Evolutionary conservation across 2,888 invertebrate species (phyloP).

Genomic region (Rhagonycha fulva): DNA sequence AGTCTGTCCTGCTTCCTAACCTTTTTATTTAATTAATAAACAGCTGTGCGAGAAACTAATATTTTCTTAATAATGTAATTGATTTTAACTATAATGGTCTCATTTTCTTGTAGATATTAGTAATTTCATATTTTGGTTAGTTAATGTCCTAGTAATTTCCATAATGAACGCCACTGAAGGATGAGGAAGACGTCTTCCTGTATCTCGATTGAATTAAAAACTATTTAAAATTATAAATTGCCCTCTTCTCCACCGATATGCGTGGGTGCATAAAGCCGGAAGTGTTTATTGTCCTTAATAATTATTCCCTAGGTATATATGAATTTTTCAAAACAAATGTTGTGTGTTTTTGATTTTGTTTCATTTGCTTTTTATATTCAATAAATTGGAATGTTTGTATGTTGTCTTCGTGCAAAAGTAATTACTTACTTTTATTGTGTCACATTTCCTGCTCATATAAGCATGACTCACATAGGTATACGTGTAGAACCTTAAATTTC

Average conservation of each 20-base stretch:
- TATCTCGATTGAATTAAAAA: conserved; percentile 42
- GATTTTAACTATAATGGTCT: neutral
- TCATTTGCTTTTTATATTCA: neutral
- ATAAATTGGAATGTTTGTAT: neutral
- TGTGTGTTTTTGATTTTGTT: neutral
- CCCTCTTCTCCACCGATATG: conserved; percentile 3
- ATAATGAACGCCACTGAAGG: conserved; percentile 32
- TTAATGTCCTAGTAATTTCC: neutral
- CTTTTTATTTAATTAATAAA: neutral
- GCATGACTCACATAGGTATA: conserved; percentile 10
- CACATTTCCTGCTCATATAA: conserved; percentile 13
- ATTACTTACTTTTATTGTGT: conserved; percentile 5
- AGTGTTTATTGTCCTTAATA: neutral
- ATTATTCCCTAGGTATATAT: neutral
- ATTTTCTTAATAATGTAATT: neutral
- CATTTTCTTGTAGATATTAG: neutral
- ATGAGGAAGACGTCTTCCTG: conserved; percentile 39
- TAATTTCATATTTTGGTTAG: neutral
- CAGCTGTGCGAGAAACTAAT: neutral
- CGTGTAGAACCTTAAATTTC: conserved; percentile 7
- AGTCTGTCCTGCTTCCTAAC: neutral
- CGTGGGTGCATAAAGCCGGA: neutral
- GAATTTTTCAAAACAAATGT: neutral
- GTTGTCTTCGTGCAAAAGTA: neutral
- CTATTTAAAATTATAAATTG: conserved; percentile 12